Evolutionary conservation across 2,113 vertebrate species (phyloP).

Genomic region (Cynopterus brachyotis): DNA sequence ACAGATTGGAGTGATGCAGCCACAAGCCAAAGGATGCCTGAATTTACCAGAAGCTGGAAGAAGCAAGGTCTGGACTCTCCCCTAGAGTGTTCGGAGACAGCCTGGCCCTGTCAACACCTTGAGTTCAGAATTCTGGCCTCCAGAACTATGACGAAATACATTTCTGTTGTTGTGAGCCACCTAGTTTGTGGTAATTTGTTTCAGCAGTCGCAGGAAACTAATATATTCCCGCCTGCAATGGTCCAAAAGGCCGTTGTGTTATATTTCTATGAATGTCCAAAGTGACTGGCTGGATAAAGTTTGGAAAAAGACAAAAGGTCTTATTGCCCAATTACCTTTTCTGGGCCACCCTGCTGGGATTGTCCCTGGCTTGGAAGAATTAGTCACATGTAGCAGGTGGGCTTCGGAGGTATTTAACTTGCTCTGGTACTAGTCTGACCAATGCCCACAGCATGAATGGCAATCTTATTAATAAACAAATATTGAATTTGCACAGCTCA

Average conservation of each 20-base stretch:
- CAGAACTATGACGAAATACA: background rate
- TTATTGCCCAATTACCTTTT: background rate
- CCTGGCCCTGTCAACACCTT: background rate
- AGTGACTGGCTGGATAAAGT: background rate
- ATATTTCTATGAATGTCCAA: background rate
- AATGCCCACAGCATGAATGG: background rate
- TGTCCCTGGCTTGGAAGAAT: background rate
- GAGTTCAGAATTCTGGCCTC: background rate
- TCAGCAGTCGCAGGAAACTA: background rate
- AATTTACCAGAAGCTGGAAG: background rate
- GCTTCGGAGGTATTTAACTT: background rate
- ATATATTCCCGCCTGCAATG: background rate
- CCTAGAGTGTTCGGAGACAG: background rate
- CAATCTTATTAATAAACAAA: background rate
- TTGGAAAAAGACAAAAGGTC: background rate
- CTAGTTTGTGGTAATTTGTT: background rate
- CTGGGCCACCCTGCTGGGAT: background rate
- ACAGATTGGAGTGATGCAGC: background rate
- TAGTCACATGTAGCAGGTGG: background rate
- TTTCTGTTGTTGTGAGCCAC: background rate
- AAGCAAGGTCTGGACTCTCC: background rate
- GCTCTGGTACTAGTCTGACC: background rate
- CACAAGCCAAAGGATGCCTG: background rate
- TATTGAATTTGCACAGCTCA: background rate
- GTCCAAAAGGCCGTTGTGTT: background rate